Conservation (phyloP, 1,140 invertebrate species). For the Cecropterus lyciades region DNA sequence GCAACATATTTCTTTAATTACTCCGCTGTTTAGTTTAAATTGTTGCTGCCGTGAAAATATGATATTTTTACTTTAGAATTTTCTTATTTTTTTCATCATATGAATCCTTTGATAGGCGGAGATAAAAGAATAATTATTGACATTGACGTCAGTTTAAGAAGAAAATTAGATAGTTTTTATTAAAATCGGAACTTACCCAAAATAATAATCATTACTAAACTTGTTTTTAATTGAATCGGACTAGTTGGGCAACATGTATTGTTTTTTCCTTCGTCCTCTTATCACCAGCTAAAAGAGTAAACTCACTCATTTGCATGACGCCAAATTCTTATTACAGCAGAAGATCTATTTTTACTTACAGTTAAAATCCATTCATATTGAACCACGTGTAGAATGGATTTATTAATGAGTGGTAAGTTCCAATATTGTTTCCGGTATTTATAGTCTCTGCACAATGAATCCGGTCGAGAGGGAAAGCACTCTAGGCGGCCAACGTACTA, state of each 20-base stretch:
- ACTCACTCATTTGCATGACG: too few species aligned
- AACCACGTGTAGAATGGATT: not conserved
- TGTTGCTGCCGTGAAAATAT: slow-evolving; percentile 26
- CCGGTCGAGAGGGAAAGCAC: slow-evolving; percentile 64
- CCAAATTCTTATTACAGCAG: not conserved
- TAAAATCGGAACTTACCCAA: too few species aligned
- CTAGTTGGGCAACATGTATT: not conserved
- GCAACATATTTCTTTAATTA: slow-evolving; percentile 40
- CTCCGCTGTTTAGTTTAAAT: slow-evolving; percentile 25
- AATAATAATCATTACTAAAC: too few species aligned
- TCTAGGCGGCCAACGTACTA: slow-evolving; percentile 57
- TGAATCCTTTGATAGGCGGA: not conserved
- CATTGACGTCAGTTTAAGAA: slow-evolving; percentile 7
- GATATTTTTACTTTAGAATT: slow-evolving; percentile 33
- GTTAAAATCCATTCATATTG: not conserved
- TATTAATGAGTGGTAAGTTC: slow-evolving; percentile 35
- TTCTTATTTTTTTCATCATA: slow-evolving; percentile 26
- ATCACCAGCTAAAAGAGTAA: too few species aligned
- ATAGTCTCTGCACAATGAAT: slow-evolving; percentile 46
- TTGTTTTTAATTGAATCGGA: too few species aligned
- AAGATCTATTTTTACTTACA: not conserved
- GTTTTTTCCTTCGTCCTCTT: too few species aligned
- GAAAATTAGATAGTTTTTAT: not conserved
- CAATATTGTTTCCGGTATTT: slow-evolving; percentile 55
- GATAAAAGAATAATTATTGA: slow-evolving; percentile 14